Percentiles rank a stretch among this genome's conserved stretches.
These are phyloP conservation scores for Eurois occulta DNA, from an alignment of 2,888 invertebrate genomes.

Conservation along the genomic window DNA sequence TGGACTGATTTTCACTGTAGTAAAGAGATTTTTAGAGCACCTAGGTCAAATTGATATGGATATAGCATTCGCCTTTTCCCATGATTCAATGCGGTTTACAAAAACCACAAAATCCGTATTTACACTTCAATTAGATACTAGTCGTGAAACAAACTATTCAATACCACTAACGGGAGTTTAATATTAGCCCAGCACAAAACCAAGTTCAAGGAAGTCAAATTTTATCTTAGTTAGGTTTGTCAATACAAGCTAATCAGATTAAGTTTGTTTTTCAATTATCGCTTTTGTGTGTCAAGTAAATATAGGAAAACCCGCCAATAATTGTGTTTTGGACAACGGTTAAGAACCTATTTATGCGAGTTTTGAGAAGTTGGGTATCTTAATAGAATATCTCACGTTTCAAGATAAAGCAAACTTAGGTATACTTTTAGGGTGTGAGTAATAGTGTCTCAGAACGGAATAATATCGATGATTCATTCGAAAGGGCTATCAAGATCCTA, in stretches of 20 bases:
- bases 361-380: constrained; percentile 6
- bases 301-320: constrained; percentile 27
- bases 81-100: constrained; percentile 2
- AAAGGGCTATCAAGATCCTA: neutral
- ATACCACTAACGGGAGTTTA: constrained; percentile 18
- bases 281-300: neutral
- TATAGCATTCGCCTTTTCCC: neutral
- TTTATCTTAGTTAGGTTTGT: neutral
- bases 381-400: neutral
- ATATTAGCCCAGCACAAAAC: neutral
- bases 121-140: constrained; percentile 12
- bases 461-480: neutral
- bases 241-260: constrained; percentile 16
- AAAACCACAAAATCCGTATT: neutral
- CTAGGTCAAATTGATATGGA: neutral
- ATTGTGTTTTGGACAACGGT: neutral
- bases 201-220: neutral
- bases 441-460: neutral
- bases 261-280: constrained; percentile 42
- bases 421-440: neutral
- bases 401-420: neutral
- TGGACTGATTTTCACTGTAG: neutral
- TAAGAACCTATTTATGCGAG: neutral
- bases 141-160: neutral
- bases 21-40: neutral